Evolutionary conservation across 2,113 vertebrate genomes (phyloP), one percentile per base, ranked within the genome.

Genomic region (Limnothrissa miodon): DNA sequence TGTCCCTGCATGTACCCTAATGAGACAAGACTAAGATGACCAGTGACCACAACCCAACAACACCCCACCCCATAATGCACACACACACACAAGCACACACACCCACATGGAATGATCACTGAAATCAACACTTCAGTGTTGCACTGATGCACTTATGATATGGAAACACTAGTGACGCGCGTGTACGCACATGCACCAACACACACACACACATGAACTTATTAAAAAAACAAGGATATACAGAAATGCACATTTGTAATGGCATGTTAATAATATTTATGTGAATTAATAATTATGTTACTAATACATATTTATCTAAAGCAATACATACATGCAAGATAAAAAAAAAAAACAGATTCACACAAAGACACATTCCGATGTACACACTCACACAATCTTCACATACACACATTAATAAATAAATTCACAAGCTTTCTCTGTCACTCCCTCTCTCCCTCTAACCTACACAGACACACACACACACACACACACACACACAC

Each of bases 291-390:
- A 48, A 48, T 48, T 48, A 48, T 48, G 46, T 48, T 15, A 15
- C 13, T 48, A 48, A 48, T 17, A 48, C 46, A 48, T 15, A 48
- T 48, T 1, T 48, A 66, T 29, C 56, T n/a, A 45, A 99, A 95
- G 87, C 95, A 94, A 87, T 99, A 99, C 85, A 96, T 96, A 93
- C 98, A 92, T 90, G 97, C 96, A 36, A 97, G 97, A 97, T 99
- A 92, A 25, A 87, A 90, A 51, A 86, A 82, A 87, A 78, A 85
- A 4, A 89, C 8, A 36, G n/a, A n/a, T n/a, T n/a, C 1, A 39
- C 33, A 39, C 48, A 59, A n/a, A 78, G 9, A 44, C 25, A 39
- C 42, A 81, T 39, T n/a, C n/a, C n/a, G n/a, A 82, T 23, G 62
- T 33, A 78, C 45, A 46, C 48, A 80, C 66, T n/a, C 53, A 29